Conservation (phyloP, 2,888 invertebrate species). For the Heliothis peltigera region DNA sequence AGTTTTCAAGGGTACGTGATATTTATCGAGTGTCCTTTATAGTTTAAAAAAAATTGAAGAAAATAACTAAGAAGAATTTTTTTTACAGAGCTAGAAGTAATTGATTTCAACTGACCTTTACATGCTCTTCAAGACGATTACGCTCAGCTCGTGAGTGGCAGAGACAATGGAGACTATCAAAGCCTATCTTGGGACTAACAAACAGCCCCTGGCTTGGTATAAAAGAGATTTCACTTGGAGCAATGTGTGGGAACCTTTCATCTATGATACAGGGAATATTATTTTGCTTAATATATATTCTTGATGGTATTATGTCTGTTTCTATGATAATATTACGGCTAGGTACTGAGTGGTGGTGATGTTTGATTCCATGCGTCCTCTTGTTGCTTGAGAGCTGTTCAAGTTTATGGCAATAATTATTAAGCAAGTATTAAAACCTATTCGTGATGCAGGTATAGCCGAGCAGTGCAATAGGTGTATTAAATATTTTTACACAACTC, state of each 20-base stretch:
- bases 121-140: neutral
- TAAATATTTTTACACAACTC: too few species aligned
- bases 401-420: too few species aligned
- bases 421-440: too few species aligned
- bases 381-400: too few species aligned
- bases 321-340: constrained; percentile 18
- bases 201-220: constrained; percentile 69
- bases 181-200: constrained; percentile 65
- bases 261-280: constrained; percentile 60
- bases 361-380: neutral
- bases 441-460: too few species aligned
- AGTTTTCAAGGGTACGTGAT: too few species aligned
- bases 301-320: constrained; percentile 30
- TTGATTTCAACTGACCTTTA: constrained; percentile 1
- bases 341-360: constrained; percentile 10
- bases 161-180: constrained; percentile 38
- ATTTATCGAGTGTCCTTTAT: too few species aligned
- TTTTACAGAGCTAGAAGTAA: constrained; percentile 5
- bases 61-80: too few species aligned
- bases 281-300: constrained; percentile 55
- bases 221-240: constrained; percentile 69
- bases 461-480: too few species aligned
- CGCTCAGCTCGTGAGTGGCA: constrained; percentile 6
- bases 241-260: constrained; percentile 66
- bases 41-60: too few species aligned